Evolutionary conservation across 2,113 vertebrate species (phyloP).

Genomic region (Thunnus maccoyii): DNA sequence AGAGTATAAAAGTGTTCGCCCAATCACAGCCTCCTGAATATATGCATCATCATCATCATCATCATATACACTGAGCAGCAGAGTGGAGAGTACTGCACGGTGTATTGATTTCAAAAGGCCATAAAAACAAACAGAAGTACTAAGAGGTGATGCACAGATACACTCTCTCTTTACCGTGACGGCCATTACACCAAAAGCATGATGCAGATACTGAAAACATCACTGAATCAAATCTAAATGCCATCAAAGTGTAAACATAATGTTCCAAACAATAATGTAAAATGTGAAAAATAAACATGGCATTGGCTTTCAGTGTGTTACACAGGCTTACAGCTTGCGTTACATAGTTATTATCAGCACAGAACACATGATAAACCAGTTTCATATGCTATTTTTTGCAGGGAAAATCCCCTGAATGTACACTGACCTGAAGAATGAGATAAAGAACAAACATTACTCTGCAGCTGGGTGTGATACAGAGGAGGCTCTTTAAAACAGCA

Average conservation of each 20-base stretch:
- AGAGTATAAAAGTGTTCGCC: constrained; percentile 51
- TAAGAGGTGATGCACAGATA: constrained; percentile 49
- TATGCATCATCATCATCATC: constrained; percentile 58
- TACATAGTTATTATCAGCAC: constrained; percentile 11
- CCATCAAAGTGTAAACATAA: not conserved
- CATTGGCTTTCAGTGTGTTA: not conserved
- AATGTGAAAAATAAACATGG: constrained; percentile 4
- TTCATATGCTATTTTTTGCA: constrained; percentile 22
- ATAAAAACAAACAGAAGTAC: constrained; percentile 71
- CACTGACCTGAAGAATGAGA: constrained; percentile 34
- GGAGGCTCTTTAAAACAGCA: constrained; percentile 46
- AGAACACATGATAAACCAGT: constrained; percentile 15
- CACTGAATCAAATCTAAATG: constrained; percentile 36
- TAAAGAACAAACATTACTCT: constrained; percentile 23
- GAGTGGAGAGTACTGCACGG: constrained; percentile 49
- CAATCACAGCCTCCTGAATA: constrained; percentile 54
- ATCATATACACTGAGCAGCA: constrained; percentile 54
- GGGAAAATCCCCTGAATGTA: constrained; percentile 21
- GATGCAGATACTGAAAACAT: constrained; percentile 36
- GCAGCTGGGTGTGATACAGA: constrained; percentile 49
- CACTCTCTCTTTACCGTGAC: constrained; percentile 48
- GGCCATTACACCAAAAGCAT: constrained; percentile 50
- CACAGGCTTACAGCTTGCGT: not conserved
- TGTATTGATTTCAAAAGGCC: constrained; percentile 56
- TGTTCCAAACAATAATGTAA: constrained; percentile 26